Base-by-base conservation (phyloP, 2,113 vertebrate genomes). In the Hippocampus barbouri region DNA sequence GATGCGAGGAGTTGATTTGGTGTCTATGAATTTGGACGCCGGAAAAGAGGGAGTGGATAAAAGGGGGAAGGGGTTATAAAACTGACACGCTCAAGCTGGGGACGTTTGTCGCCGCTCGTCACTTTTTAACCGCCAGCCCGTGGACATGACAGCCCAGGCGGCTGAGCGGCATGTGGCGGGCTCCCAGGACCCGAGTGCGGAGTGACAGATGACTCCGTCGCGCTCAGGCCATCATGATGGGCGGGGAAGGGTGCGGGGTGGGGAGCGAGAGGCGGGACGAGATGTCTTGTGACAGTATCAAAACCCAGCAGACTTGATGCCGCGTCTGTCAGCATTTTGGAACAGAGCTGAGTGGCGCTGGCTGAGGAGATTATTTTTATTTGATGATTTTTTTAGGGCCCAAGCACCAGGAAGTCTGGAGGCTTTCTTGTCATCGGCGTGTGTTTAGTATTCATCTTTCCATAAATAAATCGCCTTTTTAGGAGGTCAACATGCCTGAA, bases 71-170 rank as follows among this genome's bases (percentile, higher is more conserved):
- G 65, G 75, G 61, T 70, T 71, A 4, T 61, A 54, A 65, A 38
- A 38, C 34, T 89, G 89, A 91, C 89, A 89, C 84, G 89, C 86
- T 82, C 88, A 87, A 90, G 87, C 87, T 90, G 84, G 87, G 88
- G 88, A 89, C 69, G 72, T 89, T 90, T 92, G 90, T 89, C 81
- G 87, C 71, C 10, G 79, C 83, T 84, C 83, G 90, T 91, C 90
- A 92, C 93, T 84, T 93, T 61, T 94, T 77, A 87, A 5, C 91
- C 88, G 66, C 91, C 90, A 92, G 88, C 88, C 91, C 84, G 89
- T 85, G 91, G 89, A 90, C 91, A 91, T 91, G 90, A 92, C 93
- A 92, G 89, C 91, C 90, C 85, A 93, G 92, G 86, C 79, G 79
- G 79, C 79, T 77, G 83, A 88, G 89, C 86, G 91, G 86, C 88